A percentile compares a stretch with the other conserved stretches of the same genome.
Conservation (phyloP, 1,140 invertebrate species). For the Aporrectodea caliginosa region DNA sequence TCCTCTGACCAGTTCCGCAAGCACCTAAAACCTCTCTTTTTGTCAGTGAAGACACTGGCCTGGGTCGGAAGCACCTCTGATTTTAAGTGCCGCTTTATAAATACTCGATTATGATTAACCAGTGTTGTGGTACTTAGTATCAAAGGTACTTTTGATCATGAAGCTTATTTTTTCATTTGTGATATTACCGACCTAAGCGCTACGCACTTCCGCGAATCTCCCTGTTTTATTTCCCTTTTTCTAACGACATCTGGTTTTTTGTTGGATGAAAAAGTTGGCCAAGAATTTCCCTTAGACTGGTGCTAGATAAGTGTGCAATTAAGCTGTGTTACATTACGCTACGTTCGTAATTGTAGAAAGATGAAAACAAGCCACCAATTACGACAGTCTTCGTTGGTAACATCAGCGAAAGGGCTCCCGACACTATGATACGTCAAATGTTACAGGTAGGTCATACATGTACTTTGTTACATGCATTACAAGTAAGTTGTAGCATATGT, state of each 20-base stretch:
- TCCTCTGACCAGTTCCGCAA: no score
- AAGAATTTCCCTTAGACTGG: not conserved
- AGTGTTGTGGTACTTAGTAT: no score
- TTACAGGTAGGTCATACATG: constrained; percentile 63
- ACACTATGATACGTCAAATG: constrained; percentile 89
- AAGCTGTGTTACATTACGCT: not conserved
- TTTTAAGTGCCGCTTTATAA: no score
- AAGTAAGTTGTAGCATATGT: constrained; percentile 31
- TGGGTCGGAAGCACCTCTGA: no score
- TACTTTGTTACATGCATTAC: no score
- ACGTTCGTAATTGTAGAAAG: constrained; percentile 1
- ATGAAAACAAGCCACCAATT: constrained; percentile 66
- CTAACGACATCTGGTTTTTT: not conserved
- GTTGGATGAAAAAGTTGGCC: not conserved
- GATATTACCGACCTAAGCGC: constrained; percentile 7
- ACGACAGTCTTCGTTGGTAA: constrained; percentile 98
- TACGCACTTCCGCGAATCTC: not conserved
- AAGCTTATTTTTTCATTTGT: not conserved
- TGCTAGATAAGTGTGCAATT: not conserved
- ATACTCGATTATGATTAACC: no score
- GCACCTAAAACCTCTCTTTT: no score
- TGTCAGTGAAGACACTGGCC: no score
- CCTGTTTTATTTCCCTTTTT: not conserved
- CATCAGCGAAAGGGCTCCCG: constrained; percentile 90
- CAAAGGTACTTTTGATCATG: no score